These are phyloP conservation scores for Euthynnus affinis DNA, from an alignment of 2,797 vertebrate species.

Conservation along the genomic window DNA sequence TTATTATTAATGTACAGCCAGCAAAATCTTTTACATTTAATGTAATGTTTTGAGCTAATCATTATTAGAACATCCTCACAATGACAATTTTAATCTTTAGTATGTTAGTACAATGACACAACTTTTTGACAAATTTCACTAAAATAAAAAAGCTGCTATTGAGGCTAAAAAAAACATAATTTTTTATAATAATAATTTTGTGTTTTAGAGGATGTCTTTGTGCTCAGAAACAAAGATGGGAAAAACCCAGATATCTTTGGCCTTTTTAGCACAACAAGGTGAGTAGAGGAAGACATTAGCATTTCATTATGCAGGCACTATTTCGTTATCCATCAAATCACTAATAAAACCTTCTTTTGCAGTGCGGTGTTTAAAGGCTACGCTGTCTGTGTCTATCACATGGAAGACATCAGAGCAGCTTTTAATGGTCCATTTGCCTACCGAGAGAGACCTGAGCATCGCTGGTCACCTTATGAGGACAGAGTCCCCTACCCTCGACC, in stretches of 20 bases:
- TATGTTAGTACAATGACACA: too few relatives aligned
- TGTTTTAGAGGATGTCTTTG: constrained; percentile 93
- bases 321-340: not conserved
- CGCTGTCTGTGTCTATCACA: constrained; percentile 95
- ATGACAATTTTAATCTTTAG: too few relatives aligned
- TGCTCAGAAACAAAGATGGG: constrained; percentile 91
- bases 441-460: constrained; percentile 94
- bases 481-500: constrained; percentile 96
- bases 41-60: not conserved
- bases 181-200: too few relatives aligned
- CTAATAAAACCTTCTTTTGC: constrained; percentile 23
- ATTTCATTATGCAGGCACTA: not conserved
- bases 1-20: too few relatives aligned
- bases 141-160: not conserved
- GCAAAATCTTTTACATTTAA: too few relatives aligned
- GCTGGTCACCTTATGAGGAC: constrained; percentile 95
- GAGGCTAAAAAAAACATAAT: too few relatives aligned
- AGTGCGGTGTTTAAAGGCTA: constrained; percentile 94
- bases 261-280: constrained; percentile 98
- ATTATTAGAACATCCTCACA: not conserved
- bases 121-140: too few relatives aligned
- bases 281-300: constrained; percentile 32
- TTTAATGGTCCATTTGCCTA: constrained; percentile 97
- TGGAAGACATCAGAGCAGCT: constrained; percentile 94
- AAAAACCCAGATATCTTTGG: constrained; percentile 97